A percentile compares a stretch with the other conserved stretches of the same genome.
Conservation (phyloP, 2,113 vertebrate species). For the Trichechus manatus region DNA sequence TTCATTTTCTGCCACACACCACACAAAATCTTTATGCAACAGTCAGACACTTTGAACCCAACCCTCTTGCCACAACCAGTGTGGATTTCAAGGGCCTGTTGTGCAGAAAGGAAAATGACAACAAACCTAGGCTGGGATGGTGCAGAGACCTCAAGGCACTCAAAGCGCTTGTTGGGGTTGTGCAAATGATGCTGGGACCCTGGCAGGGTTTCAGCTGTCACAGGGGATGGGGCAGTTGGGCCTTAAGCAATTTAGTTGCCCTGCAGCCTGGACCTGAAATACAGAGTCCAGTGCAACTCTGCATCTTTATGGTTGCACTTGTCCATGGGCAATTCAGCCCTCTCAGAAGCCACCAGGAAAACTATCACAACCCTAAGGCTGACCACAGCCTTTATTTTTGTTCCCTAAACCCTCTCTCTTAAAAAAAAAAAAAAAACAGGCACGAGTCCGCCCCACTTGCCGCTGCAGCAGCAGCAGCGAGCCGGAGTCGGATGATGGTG, state of each 20-base stretch:
- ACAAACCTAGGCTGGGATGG: not conserved
- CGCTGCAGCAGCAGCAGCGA: not conserved
- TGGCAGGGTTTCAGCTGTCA: slow-evolving; percentile 51
- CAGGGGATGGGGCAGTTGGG: not conserved
- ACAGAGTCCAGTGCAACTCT: not conserved
- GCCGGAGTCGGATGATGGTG: not conserved
- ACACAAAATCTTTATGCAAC: slow-evolving; percentile 71
- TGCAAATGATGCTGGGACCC: not conserved
- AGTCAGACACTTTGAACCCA: slow-evolving; percentile 73
- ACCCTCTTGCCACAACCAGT: slow-evolving; percentile 59
- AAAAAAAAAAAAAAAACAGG: not conserved
- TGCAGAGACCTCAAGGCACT: not conserved
- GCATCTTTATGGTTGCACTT: not conserved
- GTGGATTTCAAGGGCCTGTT: slow-evolving; percentile 65
- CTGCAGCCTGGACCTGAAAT: not conserved
- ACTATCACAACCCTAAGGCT: slow-evolving; percentile 55
- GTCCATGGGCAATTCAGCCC: not conserved
- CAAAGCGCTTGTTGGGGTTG: not conserved
- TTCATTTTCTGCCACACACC: slow-evolving; percentile 66
- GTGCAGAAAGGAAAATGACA: slow-evolving; percentile 64
- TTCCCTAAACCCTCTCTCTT: not conserved
- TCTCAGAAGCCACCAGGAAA: not conserved
- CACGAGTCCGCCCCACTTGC: not conserved
- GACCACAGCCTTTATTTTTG: not conserved
- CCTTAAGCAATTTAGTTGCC: not conserved